Base-by-base conservation (phyloP, 2,797 vertebrate species). In the Argya squamiceps region DNA sequence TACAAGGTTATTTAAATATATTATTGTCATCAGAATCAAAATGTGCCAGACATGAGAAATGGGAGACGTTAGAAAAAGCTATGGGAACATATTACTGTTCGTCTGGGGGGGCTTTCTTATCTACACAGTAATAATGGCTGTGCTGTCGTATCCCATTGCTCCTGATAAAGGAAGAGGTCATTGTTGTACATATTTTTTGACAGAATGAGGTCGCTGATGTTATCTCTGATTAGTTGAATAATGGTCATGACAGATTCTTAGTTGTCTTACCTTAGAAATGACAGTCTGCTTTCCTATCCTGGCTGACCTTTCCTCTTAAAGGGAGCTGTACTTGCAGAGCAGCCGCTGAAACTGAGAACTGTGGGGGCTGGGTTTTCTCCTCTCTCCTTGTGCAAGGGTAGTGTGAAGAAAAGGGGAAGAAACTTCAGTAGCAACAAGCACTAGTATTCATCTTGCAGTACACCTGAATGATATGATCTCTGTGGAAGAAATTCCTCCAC, bases 151-250 rank as follows among this genome's bases (percentile, higher is more conserved):
- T 86, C 71, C 64, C 53, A 69, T 79, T 79, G 70, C 59, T 96
- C 23, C 84, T 88, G 87, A 95, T 96, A 89, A 94, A 96, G 93
- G 83, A 71, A 95, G 92, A 97, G 88, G 94, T 96, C 96, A 95
- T 88, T 86, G 90, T 68, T 84, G 49, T 84, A 85, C 78, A 88
- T 78, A 44, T 76, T 90, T 96, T 93, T 86, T 97, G 97, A 96
- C 96, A 97, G 95, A 98, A 97, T 97, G 92, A 94, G 95, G 94
- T 96, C 69, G 0, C 46, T 94, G 88, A 53, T 23, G 56, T 94
- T 97, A 95, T 90, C 84, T 76, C 70, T 95, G 94, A 97, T 96
- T 96, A 97, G 87, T 29, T 97, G 92, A 96, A 94, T 96, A 97
- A 97, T 93, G 88, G 62, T 46, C 18, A 3, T 94, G 96, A 87